Evolutionary conservation across 2,797 vertebrate species (phyloP).

Genomic region (Buceros bicornis): DNA sequence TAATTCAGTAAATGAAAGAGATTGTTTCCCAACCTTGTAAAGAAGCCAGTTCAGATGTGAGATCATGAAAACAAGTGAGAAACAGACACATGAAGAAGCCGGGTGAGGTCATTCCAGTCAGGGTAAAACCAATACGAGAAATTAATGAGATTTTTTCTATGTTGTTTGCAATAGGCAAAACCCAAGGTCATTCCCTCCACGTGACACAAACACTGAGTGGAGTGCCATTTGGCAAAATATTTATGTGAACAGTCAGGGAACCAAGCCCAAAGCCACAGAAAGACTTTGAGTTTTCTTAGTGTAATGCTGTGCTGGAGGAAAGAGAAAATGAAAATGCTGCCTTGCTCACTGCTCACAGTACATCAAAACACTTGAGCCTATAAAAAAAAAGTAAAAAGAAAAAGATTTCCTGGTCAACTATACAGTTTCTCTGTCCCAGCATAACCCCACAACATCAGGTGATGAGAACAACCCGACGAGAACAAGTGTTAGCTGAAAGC

Average conservation of each 20-base stretch:
- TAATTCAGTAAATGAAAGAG: not conserved
- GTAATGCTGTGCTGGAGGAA: not conserved
- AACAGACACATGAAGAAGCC: not conserved
- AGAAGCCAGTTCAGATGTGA: not conserved
- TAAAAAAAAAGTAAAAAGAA: not conserved
- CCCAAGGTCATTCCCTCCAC: not conserved
- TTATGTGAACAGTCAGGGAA: not conserved
- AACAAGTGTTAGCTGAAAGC: not conserved
- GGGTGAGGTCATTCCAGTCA: not conserved
- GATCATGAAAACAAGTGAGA: not conserved
- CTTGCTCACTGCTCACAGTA: not conserved
- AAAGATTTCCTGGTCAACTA: not conserved
- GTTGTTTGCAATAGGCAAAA: not conserved
- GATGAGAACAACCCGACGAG: not conserved
- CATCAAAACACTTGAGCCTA: not conserved
- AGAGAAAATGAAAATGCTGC: rapidly evolving
- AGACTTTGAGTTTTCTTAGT: not conserved
- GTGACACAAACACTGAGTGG: not conserved
- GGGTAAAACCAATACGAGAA: not conserved
- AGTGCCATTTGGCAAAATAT: not conserved
- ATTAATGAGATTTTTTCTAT: rapidly evolving
- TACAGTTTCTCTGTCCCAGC: not conserved
- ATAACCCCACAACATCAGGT: not conserved
- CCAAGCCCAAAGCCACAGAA: not conserved
- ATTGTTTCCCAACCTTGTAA: not conserved